Evolutionary conservation across 2,113 vertebrate genomes (phyloP).

Genomic region (Brachionichthys hirsutus): DNA sequence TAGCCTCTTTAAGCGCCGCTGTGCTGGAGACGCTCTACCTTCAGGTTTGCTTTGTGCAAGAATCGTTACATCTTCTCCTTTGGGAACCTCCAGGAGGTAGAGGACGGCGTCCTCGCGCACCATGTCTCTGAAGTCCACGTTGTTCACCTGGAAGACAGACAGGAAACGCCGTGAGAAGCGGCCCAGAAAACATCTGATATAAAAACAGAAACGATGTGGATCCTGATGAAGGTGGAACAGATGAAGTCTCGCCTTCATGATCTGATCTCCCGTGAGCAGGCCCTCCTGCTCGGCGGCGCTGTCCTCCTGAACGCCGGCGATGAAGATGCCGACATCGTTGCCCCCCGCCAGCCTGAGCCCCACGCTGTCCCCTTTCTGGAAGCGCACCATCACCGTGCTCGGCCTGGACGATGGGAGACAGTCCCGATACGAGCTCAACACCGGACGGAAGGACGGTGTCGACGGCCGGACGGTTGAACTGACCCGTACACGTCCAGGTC

Average conservation of each 20-base stretch:
- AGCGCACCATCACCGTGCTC: constrained; percentile 91
- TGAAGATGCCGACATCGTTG: constrained; percentile 96
- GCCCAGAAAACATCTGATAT: no score
- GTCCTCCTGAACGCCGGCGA: constrained; percentile 95
- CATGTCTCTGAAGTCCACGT: constrained; percentile 92
- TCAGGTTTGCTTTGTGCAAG: constrained; percentile 94
- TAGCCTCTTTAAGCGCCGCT: no score
- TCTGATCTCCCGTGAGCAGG: constrained; percentile 90
- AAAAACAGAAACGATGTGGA: no score
- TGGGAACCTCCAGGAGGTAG: constrained; percentile 92
- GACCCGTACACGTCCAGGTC: constrained; percentile 95
- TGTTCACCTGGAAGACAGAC: constrained; percentile 85
- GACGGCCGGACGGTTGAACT: constrained; percentile 7
- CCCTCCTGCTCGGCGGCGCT: constrained; percentile 92
- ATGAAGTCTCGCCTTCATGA: constrained; percentile 85
- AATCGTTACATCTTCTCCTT: constrained; percentile 92
- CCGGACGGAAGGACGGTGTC: background rate
- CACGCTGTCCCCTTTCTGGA: constrained; percentile 93
- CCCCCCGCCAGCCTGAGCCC: constrained; percentile 93
- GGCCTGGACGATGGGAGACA: constrained; percentile 65
- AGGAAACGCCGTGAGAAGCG: no score
- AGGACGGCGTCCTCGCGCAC: constrained; percentile 95
- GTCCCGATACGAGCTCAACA: no score
- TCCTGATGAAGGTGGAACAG: background rate
- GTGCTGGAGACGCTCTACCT: constrained; percentile 80